phyloP scores from a whole-genome alignment of 2,888 invertebrate species.

The Drosophila austrosaltans region DNA sequence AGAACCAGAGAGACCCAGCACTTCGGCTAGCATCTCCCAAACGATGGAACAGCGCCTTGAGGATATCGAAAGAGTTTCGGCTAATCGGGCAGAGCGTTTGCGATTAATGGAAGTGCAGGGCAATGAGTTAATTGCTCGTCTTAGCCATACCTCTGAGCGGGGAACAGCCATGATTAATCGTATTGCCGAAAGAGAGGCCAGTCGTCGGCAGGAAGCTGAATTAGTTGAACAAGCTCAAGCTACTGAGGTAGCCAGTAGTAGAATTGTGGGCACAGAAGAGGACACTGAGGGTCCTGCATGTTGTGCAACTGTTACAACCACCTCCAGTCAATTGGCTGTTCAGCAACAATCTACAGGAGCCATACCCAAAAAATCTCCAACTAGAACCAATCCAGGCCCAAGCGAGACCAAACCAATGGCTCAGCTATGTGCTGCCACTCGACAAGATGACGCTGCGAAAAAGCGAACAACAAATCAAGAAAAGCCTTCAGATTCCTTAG shows the following conservation, averaged over 20 bases:
- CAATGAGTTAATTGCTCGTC: conserved; percentile 86
- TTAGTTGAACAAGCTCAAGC: conserved; percentile 55
- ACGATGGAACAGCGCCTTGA: conserved; percentile 76
- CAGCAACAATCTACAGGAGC: conserved; percentile 61
- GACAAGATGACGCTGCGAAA: conserved; percentile 55
- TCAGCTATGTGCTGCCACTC: conserved; percentile 71
- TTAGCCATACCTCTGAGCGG: conserved; percentile 78
- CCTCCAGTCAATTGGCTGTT: conserved; percentile 73
- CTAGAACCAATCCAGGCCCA: neutral
- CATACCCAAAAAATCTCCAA: conserved; percentile 48
- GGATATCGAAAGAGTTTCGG: conserved; percentile 78
- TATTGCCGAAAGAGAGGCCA: conserved; percentile 77
- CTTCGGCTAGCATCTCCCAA: conserved; percentile 47
- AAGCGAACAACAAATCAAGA: conserved; percentile 43
- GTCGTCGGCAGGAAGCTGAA: conserved; percentile 60
- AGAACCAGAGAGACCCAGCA: conserved; percentile 3
- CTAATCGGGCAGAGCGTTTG: conserved; percentile 76
- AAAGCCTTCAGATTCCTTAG: conserved; percentile 58
- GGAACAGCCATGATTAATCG: conserved; percentile 80
- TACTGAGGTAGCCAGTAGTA: conserved; percentile 63
- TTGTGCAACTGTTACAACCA: conserved; percentile 75
- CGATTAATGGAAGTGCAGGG: conserved; percentile 91
- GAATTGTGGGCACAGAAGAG: conserved; percentile 67
- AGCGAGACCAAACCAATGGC: conserved; percentile 55
- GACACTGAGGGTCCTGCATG: conserved; percentile 47